A percentile compares a stretch with the other conserved stretches of the same genome.
These are phyloP conservation scores for Brachionus koreanus DNA, from an alignment of 1,140 invertebrate species.

Conservation along the genomic window DNA sequence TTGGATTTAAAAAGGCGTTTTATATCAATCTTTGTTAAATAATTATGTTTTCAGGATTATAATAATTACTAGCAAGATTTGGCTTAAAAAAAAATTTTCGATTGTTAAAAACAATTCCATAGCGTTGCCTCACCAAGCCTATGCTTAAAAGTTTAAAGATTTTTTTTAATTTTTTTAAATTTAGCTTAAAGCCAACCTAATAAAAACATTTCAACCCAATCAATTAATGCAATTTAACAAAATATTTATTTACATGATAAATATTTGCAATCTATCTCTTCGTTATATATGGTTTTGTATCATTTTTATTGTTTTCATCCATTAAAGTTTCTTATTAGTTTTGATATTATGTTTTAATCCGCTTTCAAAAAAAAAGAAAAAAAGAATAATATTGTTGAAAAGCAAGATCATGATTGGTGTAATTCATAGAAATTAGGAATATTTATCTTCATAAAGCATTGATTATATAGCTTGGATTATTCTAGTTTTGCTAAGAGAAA, in stretches of 20 bases:
- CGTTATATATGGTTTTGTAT: background rate
- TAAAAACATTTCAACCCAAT: slow-evolving; percentile 17
- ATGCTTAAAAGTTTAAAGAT: background rate
- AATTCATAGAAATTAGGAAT: slow-evolving; percentile 5
- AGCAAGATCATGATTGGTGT: slow-evolving; percentile 20
- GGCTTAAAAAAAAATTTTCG: background rate
- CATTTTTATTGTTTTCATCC: background rate
- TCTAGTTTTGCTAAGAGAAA: slow-evolving; percentile 6
- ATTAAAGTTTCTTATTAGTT: slow-evolving; percentile 20
- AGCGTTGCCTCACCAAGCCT: background rate
- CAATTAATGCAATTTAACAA: slow-evolving; percentile 3
- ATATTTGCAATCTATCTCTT: background rate
- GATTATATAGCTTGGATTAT: background rate
- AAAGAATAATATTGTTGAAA: background rate
- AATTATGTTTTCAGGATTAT: slow-evolving; percentile 22
- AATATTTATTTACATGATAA: slow-evolving; percentile 26
- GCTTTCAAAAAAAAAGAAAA: slow-evolving; percentile 9
- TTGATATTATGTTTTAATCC: background rate
- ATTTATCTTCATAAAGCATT: background rate
- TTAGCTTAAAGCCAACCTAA: background rate
- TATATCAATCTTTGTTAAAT: slow-evolving; percentile 29
- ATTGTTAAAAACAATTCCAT: background rate
- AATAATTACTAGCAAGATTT: slow-evolving; percentile 18
- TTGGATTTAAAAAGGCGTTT: background rate
- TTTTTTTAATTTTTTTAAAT: background rate